A percentile compares a stretch with the other conserved stretches of the same genome.
Conservation (phyloP, 1,140 invertebrate species). For the Drosophila sp. region DNA sequence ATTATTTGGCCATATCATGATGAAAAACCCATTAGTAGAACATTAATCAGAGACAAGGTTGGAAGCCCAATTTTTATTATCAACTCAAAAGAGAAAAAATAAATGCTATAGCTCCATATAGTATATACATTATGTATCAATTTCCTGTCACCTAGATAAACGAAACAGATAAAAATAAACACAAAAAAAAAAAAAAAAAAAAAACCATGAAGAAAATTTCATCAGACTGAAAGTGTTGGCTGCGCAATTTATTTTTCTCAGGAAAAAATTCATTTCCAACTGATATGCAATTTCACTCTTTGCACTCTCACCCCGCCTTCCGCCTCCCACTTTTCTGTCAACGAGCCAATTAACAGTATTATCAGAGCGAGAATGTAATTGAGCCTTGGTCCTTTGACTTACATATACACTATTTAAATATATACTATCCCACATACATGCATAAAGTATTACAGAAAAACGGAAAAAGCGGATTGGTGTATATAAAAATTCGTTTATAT, state of each 20-base stretch:
- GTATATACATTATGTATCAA: not conserved
- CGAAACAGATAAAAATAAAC: not conserved
- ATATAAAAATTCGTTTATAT: slow-evolving; percentile 23
- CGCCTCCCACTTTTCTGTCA: not conserved
- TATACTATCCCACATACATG: slow-evolving; percentile 16
- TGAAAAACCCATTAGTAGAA: slow-evolving; percentile 32
- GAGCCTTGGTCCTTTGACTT: slow-evolving; percentile 42
- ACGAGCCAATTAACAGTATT: slow-evolving; percentile 9
- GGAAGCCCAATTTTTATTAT: slow-evolving; percentile 36
- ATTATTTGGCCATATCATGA: slow-evolving; percentile 14
- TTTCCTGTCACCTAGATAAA: slow-evolving; percentile 8
- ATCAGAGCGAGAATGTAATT: slow-evolving; percentile 7
- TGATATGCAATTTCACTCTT: slow-evolving; percentile 5
- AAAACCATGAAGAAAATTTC: not conserved
- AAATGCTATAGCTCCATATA: not conserved
- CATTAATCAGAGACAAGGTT: slow-evolving; percentile 35
- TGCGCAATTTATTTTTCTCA: slow-evolving; percentile 68
- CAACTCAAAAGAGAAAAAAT: slow-evolving; percentile 13
- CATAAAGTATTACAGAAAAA: slow-evolving; percentile 40
- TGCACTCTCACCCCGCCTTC: not conserved
- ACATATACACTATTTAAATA: slow-evolving; percentile 45
- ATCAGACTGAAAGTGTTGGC: slow-evolving; percentile 14
- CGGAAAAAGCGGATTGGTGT: slow-evolving; percentile 4
- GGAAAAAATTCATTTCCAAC: slow-evolving; percentile 51
- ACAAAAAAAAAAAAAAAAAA: not conserved